Evolutionary conservation across 1,140 invertebrate species (phyloP).

Genomic region (Tetramorium parvispinum): DNA sequence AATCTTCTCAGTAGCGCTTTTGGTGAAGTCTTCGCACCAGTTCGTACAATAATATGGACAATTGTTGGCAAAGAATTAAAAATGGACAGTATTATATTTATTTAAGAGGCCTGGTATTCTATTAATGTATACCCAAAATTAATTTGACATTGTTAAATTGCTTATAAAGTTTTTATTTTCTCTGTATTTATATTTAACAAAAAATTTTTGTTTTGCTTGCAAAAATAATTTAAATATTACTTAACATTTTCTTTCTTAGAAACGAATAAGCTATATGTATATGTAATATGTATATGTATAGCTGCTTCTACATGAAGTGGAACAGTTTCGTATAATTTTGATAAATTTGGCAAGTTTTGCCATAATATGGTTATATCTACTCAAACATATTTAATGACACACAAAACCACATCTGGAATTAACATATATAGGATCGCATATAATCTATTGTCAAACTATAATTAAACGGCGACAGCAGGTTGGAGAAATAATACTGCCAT

Average conservation of each 20-base stretch:
- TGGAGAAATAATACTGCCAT: conserved; percentile 48
- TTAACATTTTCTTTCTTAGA: background rate
- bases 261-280: background rate
- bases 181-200: background rate
- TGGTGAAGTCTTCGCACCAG: conserved; percentile 1
- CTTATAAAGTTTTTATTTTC: background rate
- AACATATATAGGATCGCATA: conserved; percentile 5
- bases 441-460: conserved; percentile 46
- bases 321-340: background rate
- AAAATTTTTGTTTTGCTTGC: background rate
- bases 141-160: background rate
- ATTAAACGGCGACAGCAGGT: conserved; percentile 48
- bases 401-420: background rate
- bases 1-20: background rate
- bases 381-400: conserved; percentile 8
- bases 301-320: background rate
- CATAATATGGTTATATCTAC: background rate
- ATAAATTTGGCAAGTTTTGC: background rate
- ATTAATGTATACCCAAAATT: background rate
- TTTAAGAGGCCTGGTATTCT: background rate
- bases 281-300: background rate
- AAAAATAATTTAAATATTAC: background rate
- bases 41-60: background rate
- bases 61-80: conserved; percentile 23
- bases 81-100: conserved; percentile 17